These are phyloP conservation scores for Darevskia nairensis DNA, from an alignment of 2,797 vertebrate species.

Conservation along the genomic window DNA sequence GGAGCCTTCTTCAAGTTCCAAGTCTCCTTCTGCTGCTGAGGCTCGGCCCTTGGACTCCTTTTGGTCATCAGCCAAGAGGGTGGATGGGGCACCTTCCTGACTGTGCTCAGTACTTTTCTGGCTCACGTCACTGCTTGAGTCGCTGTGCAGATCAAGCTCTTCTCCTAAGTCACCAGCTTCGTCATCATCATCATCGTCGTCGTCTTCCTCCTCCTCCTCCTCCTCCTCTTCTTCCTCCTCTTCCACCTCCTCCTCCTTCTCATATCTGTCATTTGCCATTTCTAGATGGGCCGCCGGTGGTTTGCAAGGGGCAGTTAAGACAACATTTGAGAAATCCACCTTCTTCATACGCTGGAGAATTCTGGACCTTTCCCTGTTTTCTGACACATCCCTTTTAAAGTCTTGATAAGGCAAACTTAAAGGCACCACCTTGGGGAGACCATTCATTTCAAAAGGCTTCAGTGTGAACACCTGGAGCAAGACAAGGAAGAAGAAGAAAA, in stretches of 20 bases:
- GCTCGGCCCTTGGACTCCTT: constrained; percentile 84
- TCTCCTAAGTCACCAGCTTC: constrained; percentile 75
- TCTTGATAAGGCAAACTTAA: constrained; percentile 84
- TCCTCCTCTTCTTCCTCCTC: constrained; percentile 51
- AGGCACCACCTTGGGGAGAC: constrained; percentile 81
- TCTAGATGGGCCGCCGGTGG: constrained; percentile 80
- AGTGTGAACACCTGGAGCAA: constrained; percentile 78
- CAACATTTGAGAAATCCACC: constrained; percentile 90
- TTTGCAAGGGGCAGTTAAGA: constrained; percentile 84
- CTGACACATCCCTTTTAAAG: constrained; percentile 82
- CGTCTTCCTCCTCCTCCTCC: constrained; percentile 66
- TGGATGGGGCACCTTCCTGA: constrained; percentile 90
- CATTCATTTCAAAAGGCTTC: constrained; percentile 82
- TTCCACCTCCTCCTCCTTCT: constrained; percentile 53
- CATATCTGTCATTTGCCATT: constrained; percentile 76
- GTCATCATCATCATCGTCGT: constrained; percentile 46
- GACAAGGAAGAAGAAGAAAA: constrained; percentile 59
- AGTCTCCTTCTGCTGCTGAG: constrained; percentile 89
- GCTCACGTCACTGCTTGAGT: constrained; percentile 90
- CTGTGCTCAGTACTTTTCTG: constrained; percentile 92
- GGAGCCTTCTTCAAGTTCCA: constrained; percentile 95
- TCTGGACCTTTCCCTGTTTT: constrained; percentile 85
- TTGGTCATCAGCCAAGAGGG: constrained; percentile 92
- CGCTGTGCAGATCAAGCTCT: constrained; percentile 81
- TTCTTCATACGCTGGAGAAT: constrained; percentile 81